These are phyloP conservation scores for Trididemnum clinides DNA, from an alignment of 23 tunicate species.

Conservation along the genomic window DNA sequence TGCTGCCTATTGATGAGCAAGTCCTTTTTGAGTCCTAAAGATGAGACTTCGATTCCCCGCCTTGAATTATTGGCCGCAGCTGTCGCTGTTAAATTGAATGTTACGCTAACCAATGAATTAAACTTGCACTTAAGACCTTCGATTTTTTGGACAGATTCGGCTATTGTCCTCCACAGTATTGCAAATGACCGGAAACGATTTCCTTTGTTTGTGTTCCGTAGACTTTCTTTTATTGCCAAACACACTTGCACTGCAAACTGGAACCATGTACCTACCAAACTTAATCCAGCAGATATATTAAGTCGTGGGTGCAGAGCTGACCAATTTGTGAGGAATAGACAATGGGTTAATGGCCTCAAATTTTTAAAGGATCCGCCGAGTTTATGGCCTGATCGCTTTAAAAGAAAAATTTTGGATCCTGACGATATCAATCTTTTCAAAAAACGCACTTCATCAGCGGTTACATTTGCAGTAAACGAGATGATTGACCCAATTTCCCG, in stretches of 20 bases:
- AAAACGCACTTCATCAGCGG: not conserved
- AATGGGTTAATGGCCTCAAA: slow-evolving; percentile 12
- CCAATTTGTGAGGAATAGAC: not conserved
- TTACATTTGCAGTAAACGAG: not conserved
- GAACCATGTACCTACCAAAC: not conserved
- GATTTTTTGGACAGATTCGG: slow-evolving; percentile 13
- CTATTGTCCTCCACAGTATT: not conserved
- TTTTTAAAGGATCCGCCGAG: not conserved
- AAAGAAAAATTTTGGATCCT: not conserved
- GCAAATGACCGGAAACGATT: not conserved
- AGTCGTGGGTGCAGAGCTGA: not conserved
- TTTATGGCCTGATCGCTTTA: not conserved
- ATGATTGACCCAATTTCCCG: not conserved
- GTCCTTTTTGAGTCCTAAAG: not conserved
- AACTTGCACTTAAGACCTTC: not conserved
- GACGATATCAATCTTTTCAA: not conserved
- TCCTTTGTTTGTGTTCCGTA: not conserved
- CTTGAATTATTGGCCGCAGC: slow-evolving; percentile 16
- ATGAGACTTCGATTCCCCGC: not conserved
- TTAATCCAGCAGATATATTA: slow-evolving; percentile 10
- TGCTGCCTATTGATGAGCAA: slow-evolving; percentile 3
- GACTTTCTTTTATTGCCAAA: not conserved
- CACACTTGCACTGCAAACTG: slow-evolving; percentile 5
- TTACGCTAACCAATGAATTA: not conserved
- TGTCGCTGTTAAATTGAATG: slow-evolving; percentile 1